Evolutionary conservation across 2,113 vertebrate genomes (phyloP).

Genomic region (Synodontis membranacea): DNA sequence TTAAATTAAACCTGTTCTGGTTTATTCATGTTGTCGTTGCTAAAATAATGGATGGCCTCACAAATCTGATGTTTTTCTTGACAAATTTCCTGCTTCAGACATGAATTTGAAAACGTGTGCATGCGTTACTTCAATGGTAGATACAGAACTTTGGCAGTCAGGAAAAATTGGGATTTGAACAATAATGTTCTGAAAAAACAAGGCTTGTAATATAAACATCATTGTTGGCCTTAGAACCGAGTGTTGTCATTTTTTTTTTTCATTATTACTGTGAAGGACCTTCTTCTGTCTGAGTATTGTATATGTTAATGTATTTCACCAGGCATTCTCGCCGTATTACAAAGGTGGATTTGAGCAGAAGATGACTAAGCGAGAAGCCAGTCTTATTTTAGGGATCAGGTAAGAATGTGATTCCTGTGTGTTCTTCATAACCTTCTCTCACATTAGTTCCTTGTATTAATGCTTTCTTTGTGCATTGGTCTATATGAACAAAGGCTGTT

Average conservation of each 20-base stretch:
- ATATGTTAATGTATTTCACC: slow-evolving; percentile 19
- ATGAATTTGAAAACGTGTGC: background rate
- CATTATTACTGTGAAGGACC: background rate
- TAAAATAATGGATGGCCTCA: too few species aligned
- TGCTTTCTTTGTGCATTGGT: slow-evolving; percentile 36
- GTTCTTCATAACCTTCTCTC: slow-evolving; percentile 19
- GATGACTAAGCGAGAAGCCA: slow-evolving; percentile 91
- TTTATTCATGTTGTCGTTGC: too few species aligned
- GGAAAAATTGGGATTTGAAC: background rate
- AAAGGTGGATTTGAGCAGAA: slow-evolving; percentile 95
- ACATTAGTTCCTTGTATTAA: background rate
- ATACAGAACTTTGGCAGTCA: background rate
- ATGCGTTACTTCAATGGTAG: background rate
- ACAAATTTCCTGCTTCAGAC: background rate
- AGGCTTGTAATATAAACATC: background rate
- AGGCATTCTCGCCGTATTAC: slow-evolving; percentile 87
- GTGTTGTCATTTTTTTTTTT: background rate
- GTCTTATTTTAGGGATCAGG: slow-evolving; percentile 92
- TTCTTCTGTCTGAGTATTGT: background rate
- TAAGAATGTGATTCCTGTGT: slow-evolving; percentile 58
- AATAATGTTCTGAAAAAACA: background rate
- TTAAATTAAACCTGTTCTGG: too few species aligned
- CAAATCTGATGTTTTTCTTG: too few species aligned
- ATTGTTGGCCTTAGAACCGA: background rate
- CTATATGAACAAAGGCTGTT: slow-evolving; percentile 34